These are phyloP conservation scores for Tragulus kanchil DNA, from an alignment of 2,113 vertebrate genomes.

Conservation along the genomic window DNA sequence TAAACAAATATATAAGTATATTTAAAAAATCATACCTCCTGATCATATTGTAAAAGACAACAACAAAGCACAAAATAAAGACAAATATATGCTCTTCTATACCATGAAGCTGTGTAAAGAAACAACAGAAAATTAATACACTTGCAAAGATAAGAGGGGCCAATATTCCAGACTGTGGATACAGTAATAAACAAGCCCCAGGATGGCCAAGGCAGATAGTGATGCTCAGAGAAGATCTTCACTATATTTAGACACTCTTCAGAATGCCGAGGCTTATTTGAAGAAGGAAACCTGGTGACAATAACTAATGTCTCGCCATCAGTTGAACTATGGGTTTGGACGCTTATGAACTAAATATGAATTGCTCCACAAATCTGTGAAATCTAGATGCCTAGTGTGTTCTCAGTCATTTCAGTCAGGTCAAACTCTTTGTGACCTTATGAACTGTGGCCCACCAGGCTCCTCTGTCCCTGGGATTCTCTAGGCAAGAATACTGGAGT, in stretches of 20 bases:
- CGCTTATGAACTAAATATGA: neutral
- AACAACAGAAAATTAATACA: neutral
- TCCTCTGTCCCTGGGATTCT: neutral
- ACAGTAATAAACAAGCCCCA: neutral
- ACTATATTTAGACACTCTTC: neutral
- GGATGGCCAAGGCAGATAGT: neutral
- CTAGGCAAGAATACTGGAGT: neutral
- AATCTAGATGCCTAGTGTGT: neutral
- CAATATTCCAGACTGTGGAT: neutral
- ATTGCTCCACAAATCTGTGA: neutral
- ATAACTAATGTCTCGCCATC: neutral
- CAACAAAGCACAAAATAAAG: neutral
- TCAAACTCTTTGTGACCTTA: neutral
- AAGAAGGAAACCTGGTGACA: neutral
- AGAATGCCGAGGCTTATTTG: neutral
- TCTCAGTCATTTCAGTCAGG: neutral
- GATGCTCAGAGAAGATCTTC: neutral
- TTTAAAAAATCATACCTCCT: neutral
- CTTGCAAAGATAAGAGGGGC: neutral
- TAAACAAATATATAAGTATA: neutral
- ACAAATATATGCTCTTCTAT: neutral
- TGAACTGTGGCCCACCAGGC: neutral
- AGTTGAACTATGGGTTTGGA: neutral
- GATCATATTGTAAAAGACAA: neutral
- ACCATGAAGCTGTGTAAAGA: neutral